These are phyloP conservation scores for Dryoscopus gambensis DNA, from an alignment of 2,113 vertebrate species.

Conservation along the genomic window DNA sequence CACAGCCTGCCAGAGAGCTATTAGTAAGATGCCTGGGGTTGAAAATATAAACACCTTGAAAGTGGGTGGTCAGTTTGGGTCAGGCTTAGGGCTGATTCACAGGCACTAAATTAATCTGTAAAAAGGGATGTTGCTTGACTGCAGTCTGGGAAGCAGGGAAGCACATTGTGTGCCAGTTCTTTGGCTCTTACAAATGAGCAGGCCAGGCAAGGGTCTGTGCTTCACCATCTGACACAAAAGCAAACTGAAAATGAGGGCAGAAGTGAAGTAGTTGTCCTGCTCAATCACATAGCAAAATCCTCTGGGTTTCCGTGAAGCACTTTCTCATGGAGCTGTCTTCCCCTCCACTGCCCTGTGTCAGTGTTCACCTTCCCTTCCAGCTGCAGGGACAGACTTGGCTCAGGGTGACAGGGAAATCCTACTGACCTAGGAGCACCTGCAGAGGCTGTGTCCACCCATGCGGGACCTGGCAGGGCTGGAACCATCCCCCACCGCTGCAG, in stretches of 20 bases:
- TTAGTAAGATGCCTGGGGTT: not conserved
- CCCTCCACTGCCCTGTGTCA: fast-evolving
- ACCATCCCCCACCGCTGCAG: not conserved
- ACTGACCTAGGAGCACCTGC: not conserved
- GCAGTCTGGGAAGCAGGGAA: not conserved
- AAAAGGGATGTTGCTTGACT: not conserved
- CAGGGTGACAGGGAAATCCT: not conserved
- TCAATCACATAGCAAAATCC: not conserved
- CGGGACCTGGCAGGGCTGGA: not conserved
- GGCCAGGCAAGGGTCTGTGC: not conserved
- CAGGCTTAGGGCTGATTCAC: constrained; percentile 17
- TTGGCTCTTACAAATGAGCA: not conserved
- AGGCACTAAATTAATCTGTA: constrained; percentile 47
- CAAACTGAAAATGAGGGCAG: not conserved
- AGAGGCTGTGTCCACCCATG: fast-evolving
- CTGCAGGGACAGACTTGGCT: not conserved
- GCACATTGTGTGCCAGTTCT: not conserved
- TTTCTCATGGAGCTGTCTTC: not conserved
- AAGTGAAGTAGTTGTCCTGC: not conserved
- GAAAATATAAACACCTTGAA: constrained; percentile 46
- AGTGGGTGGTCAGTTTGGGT: constrained; percentile 14
- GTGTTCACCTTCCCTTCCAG: fast-evolving
- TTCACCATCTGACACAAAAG: not conserved
- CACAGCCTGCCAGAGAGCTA: not conserved
- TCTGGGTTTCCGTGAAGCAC: not conserved